Conservation (phyloP, 2,113 vertebrate genomes). For the Cyanoderma ruficeps region DNA sequence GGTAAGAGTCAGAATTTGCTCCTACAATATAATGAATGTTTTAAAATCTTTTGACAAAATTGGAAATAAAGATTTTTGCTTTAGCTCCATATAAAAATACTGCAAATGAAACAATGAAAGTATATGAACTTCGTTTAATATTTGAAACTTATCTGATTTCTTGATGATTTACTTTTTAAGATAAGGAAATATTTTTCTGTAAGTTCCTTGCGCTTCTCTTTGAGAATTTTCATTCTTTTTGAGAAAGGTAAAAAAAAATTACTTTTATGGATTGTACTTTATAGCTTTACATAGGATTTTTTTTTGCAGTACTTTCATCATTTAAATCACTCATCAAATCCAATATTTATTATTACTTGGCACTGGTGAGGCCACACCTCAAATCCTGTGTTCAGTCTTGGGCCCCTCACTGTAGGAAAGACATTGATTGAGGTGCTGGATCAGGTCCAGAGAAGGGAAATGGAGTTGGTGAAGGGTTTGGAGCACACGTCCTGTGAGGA, state of each 20-base stretch:
- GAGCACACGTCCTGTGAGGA: not conserved
- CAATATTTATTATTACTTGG: not conserved
- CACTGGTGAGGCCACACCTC: not conserved
- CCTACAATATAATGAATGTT: not conserved
- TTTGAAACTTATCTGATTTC: not conserved
- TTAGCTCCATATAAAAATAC: not conserved
- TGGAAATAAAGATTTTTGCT: not conserved
- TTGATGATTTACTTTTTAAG: not conserved
- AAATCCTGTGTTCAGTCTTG: not conserved
- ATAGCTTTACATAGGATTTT: not conserved
- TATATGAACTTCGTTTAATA: not conserved
- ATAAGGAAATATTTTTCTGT: not conserved
- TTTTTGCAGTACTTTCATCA: not conserved
- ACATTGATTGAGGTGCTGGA: not conserved
- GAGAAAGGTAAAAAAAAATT: not conserved
- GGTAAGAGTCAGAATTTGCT: not conserved
- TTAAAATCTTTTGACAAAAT: not conserved
- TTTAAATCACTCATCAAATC: not conserved
- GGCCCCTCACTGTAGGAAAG: not conserved
- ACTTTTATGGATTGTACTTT: not conserved
- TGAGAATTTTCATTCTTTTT: not conserved
- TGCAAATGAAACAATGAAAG: not conserved
- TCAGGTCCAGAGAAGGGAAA: accelerated
- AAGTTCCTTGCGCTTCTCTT: not conserved
- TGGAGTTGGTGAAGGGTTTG: accelerated